Evolutionary conservation across 37 sponge, comb jelly and placozoan species (phyloP).

Genomic region (Chondrilla cf. caribensis): DNA sequence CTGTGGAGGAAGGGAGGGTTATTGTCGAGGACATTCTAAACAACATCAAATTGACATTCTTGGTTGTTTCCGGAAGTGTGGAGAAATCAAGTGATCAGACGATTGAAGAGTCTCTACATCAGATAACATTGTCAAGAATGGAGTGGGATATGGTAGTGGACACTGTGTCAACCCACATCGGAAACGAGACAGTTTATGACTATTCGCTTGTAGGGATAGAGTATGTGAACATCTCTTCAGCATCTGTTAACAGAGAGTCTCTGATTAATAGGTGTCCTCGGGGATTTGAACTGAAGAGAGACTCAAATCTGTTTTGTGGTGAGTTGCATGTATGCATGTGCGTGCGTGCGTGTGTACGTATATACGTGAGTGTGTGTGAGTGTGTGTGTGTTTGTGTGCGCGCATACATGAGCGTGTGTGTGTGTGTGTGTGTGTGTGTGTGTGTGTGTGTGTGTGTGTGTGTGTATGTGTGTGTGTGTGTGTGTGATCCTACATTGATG

Average conservation of each 20-base stretch:
- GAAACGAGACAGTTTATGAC: neutral
- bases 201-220: neutral
- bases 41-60: neutral
- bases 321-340: neutral
- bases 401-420: neutral
- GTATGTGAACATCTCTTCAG: neutral
- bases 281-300: neutral
- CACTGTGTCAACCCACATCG: neutral
- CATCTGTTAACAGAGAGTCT: neutral
- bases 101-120: neutral
- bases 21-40: neutral
- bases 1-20: neutral
- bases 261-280: neutral
- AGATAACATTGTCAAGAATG: neutral
- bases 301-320: constrained; percentile 11
- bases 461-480: neutral
- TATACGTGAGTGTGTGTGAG: neutral
- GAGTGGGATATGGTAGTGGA: neutral
- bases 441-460: neutral
- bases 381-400: too few species aligned
- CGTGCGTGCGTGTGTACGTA: neutral
- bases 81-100: neutral
- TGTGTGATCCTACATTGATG: neutral
- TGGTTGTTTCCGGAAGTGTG: neutral
- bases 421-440: neutral